Evolutionary conservation across 2,113 vertebrate species (phyloP).

Genomic region (Coptodon rendalli): DNA sequence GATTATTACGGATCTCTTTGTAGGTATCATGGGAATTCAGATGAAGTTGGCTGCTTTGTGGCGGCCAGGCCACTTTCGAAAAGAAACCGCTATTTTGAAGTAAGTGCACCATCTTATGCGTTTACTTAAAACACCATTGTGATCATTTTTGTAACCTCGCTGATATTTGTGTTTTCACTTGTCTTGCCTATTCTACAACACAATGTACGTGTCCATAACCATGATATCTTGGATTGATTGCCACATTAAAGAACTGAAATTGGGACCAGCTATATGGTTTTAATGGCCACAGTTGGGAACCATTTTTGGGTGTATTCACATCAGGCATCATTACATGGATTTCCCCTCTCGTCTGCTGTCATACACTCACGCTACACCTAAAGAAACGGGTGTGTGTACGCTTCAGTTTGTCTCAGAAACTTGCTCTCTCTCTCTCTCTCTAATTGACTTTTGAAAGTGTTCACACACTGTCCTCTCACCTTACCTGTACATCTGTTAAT

Average conservation of each 20-base stretch:
- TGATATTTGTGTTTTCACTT: background rate
- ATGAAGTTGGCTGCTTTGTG: constrained; percentile 93
- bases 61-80: constrained; percentile 86
- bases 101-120: constrained; percentile 46
- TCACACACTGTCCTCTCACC: background rate
- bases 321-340: background rate
- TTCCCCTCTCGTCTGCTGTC: background rate
- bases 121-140: background rate
- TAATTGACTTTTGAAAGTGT: background rate
- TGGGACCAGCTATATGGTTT: background rate
- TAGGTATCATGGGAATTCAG: constrained; percentile 93
- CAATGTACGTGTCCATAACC: background rate
- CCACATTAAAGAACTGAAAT: background rate
- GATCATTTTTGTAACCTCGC: background rate
- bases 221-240: background rate
- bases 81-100: constrained; percentile 94
- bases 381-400: background rate
- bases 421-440: background rate
- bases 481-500: background rate
- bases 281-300: background rate
- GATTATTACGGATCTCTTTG: background rate
- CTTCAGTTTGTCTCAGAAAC: background rate
- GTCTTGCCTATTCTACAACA: background rate
- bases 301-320: background rate
- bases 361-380: background rate